Evolutionary conservation across 2,113 vertebrate species (phyloP), one percentile per base, ranked within the genome.

Genomic region (Mesoclemmys tuberculata): DNA sequence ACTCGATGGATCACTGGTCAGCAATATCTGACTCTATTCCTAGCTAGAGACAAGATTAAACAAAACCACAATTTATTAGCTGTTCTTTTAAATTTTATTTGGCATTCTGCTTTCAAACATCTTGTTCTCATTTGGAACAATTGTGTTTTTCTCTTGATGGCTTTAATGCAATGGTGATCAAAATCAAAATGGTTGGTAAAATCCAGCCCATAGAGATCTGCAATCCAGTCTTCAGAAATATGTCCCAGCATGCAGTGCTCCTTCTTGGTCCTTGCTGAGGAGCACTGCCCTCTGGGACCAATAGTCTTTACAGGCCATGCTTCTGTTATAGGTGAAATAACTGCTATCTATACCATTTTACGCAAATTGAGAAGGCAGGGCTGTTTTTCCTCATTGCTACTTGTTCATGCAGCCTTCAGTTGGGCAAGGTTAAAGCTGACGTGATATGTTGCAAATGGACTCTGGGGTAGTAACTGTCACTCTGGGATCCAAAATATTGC

Each of bases 51-150:
- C 9, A 94, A 92, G 58, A 89, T 90, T 85, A 9, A 92, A 86
- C 84, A 82, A 89, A 19, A 52, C 46, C 27, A 1, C 54, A n/a
- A 78, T 11, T 29, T 80, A 78, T 82, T 7, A 89, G 52, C 55
- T 81, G 41, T 74, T 68, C 16, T 64, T 56, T 82, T 74, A 61
- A 46, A 49, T 75, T 95, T 58, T 77, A 8, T 31, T 87, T 81
- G 55, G 52, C 21, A 84, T 80, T 95, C 54, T 83, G 26, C 46
- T 95, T 90, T 91, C 89, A 92, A 74, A 93, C 93, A 16, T 35
- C 49, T 58, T 93, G 8, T 31, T 78, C 83, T 94, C 49, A 82
- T 31, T 54, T 84, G 48, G 13, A n/a, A 68, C 84, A 86, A 48
- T 54, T 68, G 6, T 29, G 68, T 58, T 52, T 52, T 92, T 48